phyloP scores from a whole-genome alignment of 2,797 vertebrate genomes.

The Carduelis carduelis region DNA sequence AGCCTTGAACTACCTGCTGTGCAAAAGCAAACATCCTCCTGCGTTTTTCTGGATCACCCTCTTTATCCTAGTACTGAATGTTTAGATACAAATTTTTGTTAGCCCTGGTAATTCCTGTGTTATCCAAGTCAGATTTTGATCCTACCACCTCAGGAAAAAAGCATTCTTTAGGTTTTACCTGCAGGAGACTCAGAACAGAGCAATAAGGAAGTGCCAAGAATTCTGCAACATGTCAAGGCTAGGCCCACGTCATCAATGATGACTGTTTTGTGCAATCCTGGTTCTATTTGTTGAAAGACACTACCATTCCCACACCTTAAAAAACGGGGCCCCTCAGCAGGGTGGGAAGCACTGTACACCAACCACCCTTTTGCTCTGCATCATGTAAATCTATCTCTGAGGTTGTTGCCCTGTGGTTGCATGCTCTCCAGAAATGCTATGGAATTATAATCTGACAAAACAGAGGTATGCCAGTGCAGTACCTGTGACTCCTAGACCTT shows the following conservation, averaged over 20 bases:
- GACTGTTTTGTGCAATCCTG: not conserved
- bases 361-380: not conserved
- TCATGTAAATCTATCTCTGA: not conserved
- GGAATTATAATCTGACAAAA: not conserved
- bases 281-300: not conserved
- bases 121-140: not conserved
- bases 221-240: not conserved
- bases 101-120: not conserved
- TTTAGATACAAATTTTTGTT: not conserved
- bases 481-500: not conserved
- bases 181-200: not conserved
- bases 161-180: not conserved
- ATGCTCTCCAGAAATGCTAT: not conserved
- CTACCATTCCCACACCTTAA: not conserved
- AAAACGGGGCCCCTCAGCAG: not conserved
- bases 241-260: not conserved
- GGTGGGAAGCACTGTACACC: not conserved
- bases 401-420: not conserved
- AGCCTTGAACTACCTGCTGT: not conserved
- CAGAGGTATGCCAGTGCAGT: not conserved
- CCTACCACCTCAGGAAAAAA: not conserved
- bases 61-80: not conserved
- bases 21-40: not conserved
- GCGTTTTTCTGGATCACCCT: not conserved
- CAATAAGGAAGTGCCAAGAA: not conserved